phyloP scores from a whole-genome alignment of 1,140 invertebrate genomes.

The Apis florea region DNA sequence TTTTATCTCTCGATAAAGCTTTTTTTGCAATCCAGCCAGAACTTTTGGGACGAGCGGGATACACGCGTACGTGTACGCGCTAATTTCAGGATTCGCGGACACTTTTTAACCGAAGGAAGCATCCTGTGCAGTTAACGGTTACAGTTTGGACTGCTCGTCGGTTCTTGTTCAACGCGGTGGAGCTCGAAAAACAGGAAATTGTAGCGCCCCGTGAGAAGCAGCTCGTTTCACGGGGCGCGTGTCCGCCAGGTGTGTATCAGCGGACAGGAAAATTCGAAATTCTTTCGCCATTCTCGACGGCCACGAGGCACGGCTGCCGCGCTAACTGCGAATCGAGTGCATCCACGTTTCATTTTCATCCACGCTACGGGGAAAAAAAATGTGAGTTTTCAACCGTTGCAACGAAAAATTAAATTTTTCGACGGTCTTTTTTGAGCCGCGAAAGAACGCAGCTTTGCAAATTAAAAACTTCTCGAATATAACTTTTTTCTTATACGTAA shows the following conservation, averaged over 20 bases:
- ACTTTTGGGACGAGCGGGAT: neutral
- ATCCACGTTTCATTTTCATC: slow-evolving; percentile 38
- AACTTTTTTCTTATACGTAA: no score
- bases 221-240: slow-evolving; percentile 43
- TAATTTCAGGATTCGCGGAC: slow-evolving; percentile 52
- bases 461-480: neutral
- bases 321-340: slow-evolving; percentile 2
- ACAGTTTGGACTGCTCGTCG: neutral
- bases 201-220: neutral
- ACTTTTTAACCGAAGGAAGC: slow-evolving; percentile 47
- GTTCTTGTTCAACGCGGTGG: slow-evolving; percentile 4
- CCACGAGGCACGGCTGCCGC: neutral
- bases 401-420: slow-evolving; percentile 23
- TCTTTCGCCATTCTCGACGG: slow-evolving; percentile 15
- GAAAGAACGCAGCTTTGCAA: neutral
- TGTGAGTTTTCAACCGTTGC: slow-evolving; percentile 22
- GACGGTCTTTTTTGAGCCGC: neutral
- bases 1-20: neutral
- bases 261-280: slow-evolving; percentile 33
- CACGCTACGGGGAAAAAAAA: neutral
- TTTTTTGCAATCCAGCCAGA: neutral
- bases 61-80: neutral
- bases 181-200: slow-evolving; percentile 35
- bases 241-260: slow-evolving; percentile 28
- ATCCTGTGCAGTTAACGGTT: slow-evolving; percentile 12